Evolutionary conservation across 2,113 vertebrate species (phyloP), one percentile per base, ranked within the genome.

Genomic region (Pluvianellus socialis): DNA sequence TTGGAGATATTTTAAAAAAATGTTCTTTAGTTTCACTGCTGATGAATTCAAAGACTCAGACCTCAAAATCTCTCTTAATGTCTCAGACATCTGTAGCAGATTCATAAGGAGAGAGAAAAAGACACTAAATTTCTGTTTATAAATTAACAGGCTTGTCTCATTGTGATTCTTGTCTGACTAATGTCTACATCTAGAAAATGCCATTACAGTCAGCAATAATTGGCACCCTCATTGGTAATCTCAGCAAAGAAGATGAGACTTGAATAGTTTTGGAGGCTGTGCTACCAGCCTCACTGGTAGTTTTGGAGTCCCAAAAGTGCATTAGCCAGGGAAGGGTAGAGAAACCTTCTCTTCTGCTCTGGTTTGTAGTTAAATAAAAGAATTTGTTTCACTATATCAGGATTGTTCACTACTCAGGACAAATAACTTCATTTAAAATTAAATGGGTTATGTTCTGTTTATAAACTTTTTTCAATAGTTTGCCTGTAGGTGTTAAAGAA

Each of bases 401-500:
- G 30, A 56, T 12, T 13, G 1, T 62, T 94, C 6, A 2, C 56
- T 76, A 55, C 23, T 70, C 20, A 23, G 6, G 9, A 80, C 26
- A 23, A 76, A 32, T 45, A 50, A 42, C 22, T 88, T 88, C 1
- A 65, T 70, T 65, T 66, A 33, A 76, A 90, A 83, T 68, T 66
- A 86, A 72, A 62, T 32, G 8, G 2, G 12, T 21, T 73, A 2
- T 55, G 27, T 47, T 26, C 32, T 23, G 3, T 62, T 90, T 82
- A 49, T 73, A 79, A 72, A 52, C 12, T 66, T 67, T 45, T 67
- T 75, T 59, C 26, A 24, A 7, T 23, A 86, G 2, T 38, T 91
- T 58, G 22, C 18, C 26, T 55, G 32, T 0, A 0, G 30, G 58
- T 67, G 4, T 65, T 65, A 7, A 1, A 47, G 59, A 77, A 76